These are phyloP conservation scores for Panthera leo DNA, from an alignment of 2,113 vertebrate genomes.

Conservation along the genomic window DNA sequence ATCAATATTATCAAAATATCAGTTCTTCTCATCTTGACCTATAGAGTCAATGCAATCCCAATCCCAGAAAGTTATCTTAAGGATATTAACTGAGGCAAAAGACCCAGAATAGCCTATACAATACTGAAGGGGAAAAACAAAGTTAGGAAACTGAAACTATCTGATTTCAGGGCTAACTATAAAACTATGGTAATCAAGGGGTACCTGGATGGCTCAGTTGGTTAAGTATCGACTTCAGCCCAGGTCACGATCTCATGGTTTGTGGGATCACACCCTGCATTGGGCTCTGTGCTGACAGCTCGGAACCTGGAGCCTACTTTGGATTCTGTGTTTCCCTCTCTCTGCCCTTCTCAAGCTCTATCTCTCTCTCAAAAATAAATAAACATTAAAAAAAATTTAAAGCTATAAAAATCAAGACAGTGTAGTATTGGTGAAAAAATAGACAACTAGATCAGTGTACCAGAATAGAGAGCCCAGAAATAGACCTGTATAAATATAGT, in stretches of 20 bases:
- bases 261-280: no score
- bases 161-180: background rate
- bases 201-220: no score
- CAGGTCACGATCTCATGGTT: no score
- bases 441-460: background rate
- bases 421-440: background rate
- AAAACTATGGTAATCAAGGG: background rate
- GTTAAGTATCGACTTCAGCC: no score
- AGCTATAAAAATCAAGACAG: background rate
- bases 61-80: background rate
- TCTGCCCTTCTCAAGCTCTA: no score
- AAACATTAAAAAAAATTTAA: no score
- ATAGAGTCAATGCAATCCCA: background rate
- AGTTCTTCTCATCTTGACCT: background rate
- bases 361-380: no score
- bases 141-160: background rate
- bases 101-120: background rate
- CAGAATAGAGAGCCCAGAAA: background rate
- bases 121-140: background rate
- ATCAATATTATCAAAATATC: background rate
- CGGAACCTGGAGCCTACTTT: no score
- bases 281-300: no score
- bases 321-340: no score
- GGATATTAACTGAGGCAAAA: background rate
- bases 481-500: background rate